Percentiles rank a stretch among this genome's conserved stretches.
phyloP scores from a whole-genome alignment of 2,888 invertebrate genomes.

The Luperina testacea region DNA sequence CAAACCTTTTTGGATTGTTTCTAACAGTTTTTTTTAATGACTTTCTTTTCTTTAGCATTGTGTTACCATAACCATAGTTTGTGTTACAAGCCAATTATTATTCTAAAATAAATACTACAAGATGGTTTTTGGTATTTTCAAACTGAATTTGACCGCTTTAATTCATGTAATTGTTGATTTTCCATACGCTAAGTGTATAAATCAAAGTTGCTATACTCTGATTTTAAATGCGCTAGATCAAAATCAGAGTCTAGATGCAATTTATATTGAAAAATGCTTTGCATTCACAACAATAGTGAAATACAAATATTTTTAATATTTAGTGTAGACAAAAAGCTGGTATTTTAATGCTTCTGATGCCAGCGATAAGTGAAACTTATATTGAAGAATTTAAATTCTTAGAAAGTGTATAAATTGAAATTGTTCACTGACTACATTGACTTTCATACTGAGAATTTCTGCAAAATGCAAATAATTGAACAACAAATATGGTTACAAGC shows the following conservation, averaged over 20 bases:
- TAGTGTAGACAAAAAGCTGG: slow-evolving; percentile 3
- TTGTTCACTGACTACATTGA: slow-evolving; percentile 41
- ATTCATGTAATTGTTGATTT: neutral
- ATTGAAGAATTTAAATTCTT: slow-evolving; percentile 52
- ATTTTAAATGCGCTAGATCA: neutral
- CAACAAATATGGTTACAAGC: slow-evolving; percentile 18
- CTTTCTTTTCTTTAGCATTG: neutral
- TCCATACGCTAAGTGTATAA: neutral
- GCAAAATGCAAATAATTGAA: slow-evolving; percentile 23
- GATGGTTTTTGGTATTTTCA: neutral
- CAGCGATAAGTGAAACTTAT: slow-evolving; percentile 32
- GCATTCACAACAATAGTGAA: neutral
- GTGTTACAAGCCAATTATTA: neutral
- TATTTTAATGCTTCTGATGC: slow-evolving; percentile 12
- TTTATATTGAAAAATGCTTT: neutral
- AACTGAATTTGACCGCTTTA: neutral
- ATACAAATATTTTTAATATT: neutral
- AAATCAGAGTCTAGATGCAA: neutral
- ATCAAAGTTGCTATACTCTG: neutral
- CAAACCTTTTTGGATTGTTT: slow-evolving; percentile 50
- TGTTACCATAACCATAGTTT: neutral
- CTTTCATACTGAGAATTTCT: slow-evolving; percentile 52
- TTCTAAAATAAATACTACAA: neutral
- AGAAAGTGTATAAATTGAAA: slow-evolving; percentile 62
- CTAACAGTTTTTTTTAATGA: neutral